phyloP scores from a whole-genome alignment of 1,140 invertebrate species.

The Oedothorax gibbosus region DNA sequence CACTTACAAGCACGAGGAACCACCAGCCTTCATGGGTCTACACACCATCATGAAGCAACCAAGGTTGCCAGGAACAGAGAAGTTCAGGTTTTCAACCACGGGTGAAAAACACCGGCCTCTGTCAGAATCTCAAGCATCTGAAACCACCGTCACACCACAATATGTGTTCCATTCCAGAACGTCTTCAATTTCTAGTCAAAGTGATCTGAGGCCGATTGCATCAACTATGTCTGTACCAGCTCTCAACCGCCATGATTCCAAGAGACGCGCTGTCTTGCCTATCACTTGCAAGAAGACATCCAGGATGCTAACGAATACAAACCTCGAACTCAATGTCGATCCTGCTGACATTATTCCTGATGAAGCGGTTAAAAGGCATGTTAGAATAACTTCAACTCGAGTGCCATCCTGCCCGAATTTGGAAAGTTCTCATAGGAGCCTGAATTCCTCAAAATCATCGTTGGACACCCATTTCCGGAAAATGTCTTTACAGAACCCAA shows the following conservation, averaged over 20 bases:
- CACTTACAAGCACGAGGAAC: neutral
- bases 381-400: constrained; percentile 15
- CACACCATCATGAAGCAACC: constrained; percentile 50
- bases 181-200: constrained; percentile 31
- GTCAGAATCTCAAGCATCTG: neutral
- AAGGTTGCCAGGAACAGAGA: constrained; percentile 42
- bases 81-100: constrained; percentile 40
- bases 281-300: constrained; percentile 55
- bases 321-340: constrained; percentile 46
- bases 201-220: constrained; percentile 16
- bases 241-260: constrained; percentile 42
- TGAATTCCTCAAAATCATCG: constrained; percentile 33
- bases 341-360: constrained; percentile 24
- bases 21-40: neutral
- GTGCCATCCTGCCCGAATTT: constrained; percentile 48
- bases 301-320: constrained; percentile 47
- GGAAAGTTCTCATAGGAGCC: constrained; percentile 32
- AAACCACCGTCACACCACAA: neutral
- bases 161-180: constrained; percentile 23
- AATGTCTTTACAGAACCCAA: constrained; percentile 50
- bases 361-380: neutral
- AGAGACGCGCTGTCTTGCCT: constrained; percentile 38
- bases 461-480: constrained; percentile 41
- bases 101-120: constrained; percentile 19
- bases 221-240: constrained; percentile 31